Base-by-base conservation (phyloP, 2,888 invertebrate species). In the Eristalinus aeneus region DNA sequence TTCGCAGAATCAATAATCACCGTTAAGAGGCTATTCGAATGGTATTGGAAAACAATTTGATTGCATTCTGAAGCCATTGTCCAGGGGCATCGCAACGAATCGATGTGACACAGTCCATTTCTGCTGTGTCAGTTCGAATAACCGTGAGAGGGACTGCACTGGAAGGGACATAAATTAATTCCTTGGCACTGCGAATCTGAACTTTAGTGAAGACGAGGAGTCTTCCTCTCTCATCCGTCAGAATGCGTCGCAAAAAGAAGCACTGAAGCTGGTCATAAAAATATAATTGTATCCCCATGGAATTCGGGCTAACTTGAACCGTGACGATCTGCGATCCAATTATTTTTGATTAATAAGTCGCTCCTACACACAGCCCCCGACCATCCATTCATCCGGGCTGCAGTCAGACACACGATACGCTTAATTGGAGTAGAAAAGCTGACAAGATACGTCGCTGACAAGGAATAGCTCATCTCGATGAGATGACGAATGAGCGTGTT, bases 1-100 rank as follows among this genome's bases (percentile, higher is more conserved):
- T 86, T 86, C 77, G 73, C 77, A 86, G 81, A 86, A 86, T 81
- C 81, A n/a, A 65, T 86, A 54, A 86, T 86, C 69, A 86, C 85
- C 85, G 73, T 86, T 86, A 81, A 86, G 73, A 46, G 81, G 85
- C 77, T 81, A 86, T 84, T 84, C 9, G 78, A 77, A 77, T 54
- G 20, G 68, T 69, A 63, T 78, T 78, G 60, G 79, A 79, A 79
- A 68, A 73, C 73, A 79, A 73, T 79, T 73, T 58, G 61, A 73
- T 79, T 61, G 65, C 53, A 36, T 54, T 72, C 67, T 46, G 58
- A 60, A 23, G 23, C 64, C 65, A 65, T 58, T 46, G 9, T 54
- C 8, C 8, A 16, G 46, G 46, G 46, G 16, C 16, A 46, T 53
- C 67, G 79, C 61, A 68, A 36, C 79, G 53, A 79, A 79, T 79